A percentile compares a stretch with the other conserved stretches of the same genome.
These are phyloP conservation scores for Plebejus melissa DNA, from an alignment of 2,888 invertebrate species.

Conservation along the genomic window DNA sequence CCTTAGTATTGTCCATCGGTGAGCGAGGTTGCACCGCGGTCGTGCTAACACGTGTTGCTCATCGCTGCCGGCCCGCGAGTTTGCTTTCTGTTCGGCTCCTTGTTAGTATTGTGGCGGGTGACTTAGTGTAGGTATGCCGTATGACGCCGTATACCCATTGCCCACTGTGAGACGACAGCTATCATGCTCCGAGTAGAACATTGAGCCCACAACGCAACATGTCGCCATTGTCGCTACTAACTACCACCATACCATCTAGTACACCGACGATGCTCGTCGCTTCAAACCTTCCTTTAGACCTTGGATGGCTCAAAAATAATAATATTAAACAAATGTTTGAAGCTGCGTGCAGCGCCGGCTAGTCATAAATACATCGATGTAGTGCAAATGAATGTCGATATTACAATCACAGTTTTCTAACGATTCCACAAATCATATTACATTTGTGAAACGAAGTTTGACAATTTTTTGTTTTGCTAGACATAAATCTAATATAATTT, in stretches of 20 bases:
- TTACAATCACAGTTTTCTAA: not conserved
- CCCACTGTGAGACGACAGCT: slow-evolving; percentile 63
- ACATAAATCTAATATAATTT: too few relatives aligned
- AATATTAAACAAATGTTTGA: not conserved
- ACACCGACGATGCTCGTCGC: not conserved
- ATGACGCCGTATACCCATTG: slow-evolving; percentile 61
- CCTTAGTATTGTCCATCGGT: slow-evolving; percentile 65
- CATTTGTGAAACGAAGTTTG: not conserved
- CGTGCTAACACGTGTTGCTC: slow-evolving; percentile 63
- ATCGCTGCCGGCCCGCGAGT: slow-evolving; percentile 49
- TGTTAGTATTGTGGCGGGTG: slow-evolving; percentile 70
- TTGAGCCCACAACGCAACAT: slow-evolving; percentile 65
- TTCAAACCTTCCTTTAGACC: not conserved
- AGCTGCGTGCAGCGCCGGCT: slow-evolving; percentile 27
- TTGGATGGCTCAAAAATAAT: not conserved
- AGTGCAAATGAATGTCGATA: slow-evolving; percentile 28
- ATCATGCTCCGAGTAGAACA: slow-evolving; percentile 73
- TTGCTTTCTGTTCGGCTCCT: slow-evolving; percentile 65
- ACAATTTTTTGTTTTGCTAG: not conserved
- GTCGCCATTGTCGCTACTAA: slow-evolving; percentile 55
- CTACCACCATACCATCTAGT: slow-evolving; percentile 58
- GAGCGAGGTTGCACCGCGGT: slow-evolving; percentile 70
- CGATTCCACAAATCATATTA: not conserved
- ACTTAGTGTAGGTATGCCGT: slow-evolving; percentile 57
- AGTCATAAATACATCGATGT: slow-evolving; percentile 34